Base-by-base conservation (phyloP, 2,888 invertebrate genomes). In the Tortricodes alternella region DNA sequence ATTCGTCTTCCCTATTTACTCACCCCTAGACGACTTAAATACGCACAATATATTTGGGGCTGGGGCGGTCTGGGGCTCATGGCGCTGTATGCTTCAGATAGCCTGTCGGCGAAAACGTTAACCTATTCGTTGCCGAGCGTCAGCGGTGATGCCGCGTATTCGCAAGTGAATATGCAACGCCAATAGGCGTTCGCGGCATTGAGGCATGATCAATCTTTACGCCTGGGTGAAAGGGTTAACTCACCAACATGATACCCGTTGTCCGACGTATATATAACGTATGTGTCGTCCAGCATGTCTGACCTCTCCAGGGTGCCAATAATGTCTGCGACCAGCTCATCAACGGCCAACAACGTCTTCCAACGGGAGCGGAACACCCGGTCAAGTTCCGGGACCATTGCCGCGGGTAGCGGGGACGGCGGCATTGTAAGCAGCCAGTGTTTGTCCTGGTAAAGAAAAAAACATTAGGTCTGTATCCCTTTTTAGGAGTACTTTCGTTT, bases 181-280 rank as follows among this genome's bases (percentile, higher is more conserved):
- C n/a, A n/a, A n/a, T n/a, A n/a, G n/a, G n/a, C n/a, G n/a, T n/a
- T n/a, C n/a, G n/a, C n/a, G n/a, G n/a, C n/a, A n/a, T n/a, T n/a
- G n/a, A n/a, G n/a, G n/a, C n/a, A n/a, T n/a, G n/a, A n/a, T n/a
- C n/a, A n/a, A n/a, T n/a, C n/a, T n/a, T n/a, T n/a, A 7, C 9
- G 2, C 13, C 11, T 15, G 2, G 2, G 5, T 11, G 2, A 34
- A 27, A 27, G 8, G 8, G 1, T 29, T 2, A 38, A 68, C 82
- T 80, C 77, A 95, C 96, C 96, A 65, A 98, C 89, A 84, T 98
- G 98, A 81, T 94, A 98, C 16, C 98, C 98, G 83, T 98, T 97
- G 75, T 98, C 98, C 0, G 97, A 97, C 0, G 97, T 95, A 69
- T 94, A 96, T 46, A 98, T 93, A 0, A 98, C 75, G 68, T 95